These are phyloP conservation scores for Digitonthophagus gazella DNA, from an alignment of 2,888 invertebrate genomes.

Conservation along the genomic window DNA sequence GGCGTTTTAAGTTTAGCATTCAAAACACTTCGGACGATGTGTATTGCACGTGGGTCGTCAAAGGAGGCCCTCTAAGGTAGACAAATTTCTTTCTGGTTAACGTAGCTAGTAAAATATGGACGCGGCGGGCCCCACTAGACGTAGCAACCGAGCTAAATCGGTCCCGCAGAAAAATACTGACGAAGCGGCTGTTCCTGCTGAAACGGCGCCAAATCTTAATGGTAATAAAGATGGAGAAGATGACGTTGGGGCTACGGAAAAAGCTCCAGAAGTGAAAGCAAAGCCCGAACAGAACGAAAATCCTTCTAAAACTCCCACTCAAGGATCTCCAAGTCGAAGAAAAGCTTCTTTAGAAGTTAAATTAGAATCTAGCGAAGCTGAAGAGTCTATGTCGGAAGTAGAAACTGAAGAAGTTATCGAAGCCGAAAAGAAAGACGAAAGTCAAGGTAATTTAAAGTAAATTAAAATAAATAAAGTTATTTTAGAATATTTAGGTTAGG, in stretches of 20 bases:
- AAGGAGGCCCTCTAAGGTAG: neutral
- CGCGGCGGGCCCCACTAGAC: slow-evolving; percentile 22
- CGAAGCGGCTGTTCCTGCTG: slow-evolving; percentile 28
- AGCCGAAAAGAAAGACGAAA: slow-evolving; percentile 20
- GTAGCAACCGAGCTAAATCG: slow-evolving; percentile 26
- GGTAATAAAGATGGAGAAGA: slow-evolving; percentile 31
- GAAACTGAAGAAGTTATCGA: slow-evolving; percentile 24
- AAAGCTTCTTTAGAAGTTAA: slow-evolving; percentile 36
- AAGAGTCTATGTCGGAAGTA: slow-evolving; percentile 31
- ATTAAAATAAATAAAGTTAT: neutral
- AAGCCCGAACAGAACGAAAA: slow-evolving; percentile 15
- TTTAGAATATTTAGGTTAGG: slow-evolving; percentile 3
- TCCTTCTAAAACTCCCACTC: slow-evolving; percentile 11
- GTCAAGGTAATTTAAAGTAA: slow-evolving; percentile 25
- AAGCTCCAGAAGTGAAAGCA: slow-evolving; percentile 19
- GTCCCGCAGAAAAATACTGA: slow-evolving; percentile 20
- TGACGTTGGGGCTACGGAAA: slow-evolving; percentile 14
- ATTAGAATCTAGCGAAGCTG: slow-evolving; percentile 32
- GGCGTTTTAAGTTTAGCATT: too few relatives aligned
- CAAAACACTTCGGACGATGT: too few relatives aligned
- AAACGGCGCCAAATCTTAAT: slow-evolving; percentile 36
- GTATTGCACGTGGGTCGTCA: neutral
- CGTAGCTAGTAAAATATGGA: slow-evolving; percentile 16
- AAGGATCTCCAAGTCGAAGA: slow-evolving; percentile 30
- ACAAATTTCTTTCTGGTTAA: neutral